These are phyloP conservation scores for Hofmannophila pseudospretella DNA, from an alignment of 2,888 invertebrate species.

Conservation along the genomic window DNA sequence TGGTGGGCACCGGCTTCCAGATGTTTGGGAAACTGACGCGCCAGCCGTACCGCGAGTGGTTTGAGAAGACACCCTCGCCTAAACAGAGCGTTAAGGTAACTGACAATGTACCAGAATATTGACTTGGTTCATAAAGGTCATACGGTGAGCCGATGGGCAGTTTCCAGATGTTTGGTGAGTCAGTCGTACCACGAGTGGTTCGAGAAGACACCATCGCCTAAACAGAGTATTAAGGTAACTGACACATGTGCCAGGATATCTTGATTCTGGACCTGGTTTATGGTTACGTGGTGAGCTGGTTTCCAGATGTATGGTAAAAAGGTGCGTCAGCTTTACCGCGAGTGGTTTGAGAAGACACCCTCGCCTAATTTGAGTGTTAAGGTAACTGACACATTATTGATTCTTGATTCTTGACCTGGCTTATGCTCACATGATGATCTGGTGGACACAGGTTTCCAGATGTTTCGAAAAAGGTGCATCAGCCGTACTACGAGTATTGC, in stretches of 20 bases:
- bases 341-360: constrained; percentile 47
- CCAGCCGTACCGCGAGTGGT: constrained; percentile 37
- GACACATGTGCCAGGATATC: too few species aligned
- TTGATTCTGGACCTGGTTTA: constrained; percentile 60
- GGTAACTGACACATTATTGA: too few species aligned
- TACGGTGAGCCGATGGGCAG: constrained; percentile 47
- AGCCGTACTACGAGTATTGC: too few species aligned
- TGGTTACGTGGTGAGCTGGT: constrained; percentile 41
- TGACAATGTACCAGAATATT: constrained; percentile 11
- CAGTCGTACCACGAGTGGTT: constrained; percentile 40
- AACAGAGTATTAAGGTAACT: constrained; percentile 5
- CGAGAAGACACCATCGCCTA: constrained; percentile 31
- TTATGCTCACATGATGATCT: too few species aligned
- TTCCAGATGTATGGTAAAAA: constrained; percentile 53
- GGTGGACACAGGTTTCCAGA: too few species aligned
- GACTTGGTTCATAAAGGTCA: constrained; percentile 51
- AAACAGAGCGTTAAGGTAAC: constrained; percentile 8
- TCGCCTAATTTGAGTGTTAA: constrained; percentile 12
- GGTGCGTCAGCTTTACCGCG: constrained; percentile 22
- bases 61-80: constrained; percentile 34
- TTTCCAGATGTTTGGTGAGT: constrained; percentile 44
- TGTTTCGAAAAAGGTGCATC: too few species aligned
- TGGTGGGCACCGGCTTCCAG: constrained; percentile 52
- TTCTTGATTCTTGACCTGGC: too few species aligned
- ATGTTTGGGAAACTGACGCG: constrained; percentile 36